A percentile compares a stretch with the other conserved stretches of the same genome.
Evolutionary conservation across 2,797 vertebrate genomes (phyloP).

Genomic region (Thaleichthys pacificus): DNA sequence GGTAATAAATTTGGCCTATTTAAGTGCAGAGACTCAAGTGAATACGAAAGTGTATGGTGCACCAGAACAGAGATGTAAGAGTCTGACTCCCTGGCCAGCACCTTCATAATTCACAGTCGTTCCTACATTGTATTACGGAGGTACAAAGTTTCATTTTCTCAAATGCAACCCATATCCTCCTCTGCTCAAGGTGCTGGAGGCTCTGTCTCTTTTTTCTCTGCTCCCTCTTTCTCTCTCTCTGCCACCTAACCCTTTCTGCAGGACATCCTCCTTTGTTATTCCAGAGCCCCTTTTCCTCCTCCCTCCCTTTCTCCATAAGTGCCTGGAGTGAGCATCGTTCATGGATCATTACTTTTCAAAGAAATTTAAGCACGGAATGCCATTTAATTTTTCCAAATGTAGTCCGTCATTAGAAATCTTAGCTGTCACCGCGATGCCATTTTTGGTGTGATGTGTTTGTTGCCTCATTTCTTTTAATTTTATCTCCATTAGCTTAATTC

Average conservation of each 20-base stretch:
- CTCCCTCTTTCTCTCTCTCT: constrained; percentile 11
- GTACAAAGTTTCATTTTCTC: constrained; percentile 1
- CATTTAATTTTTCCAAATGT: constrained; percentile 93
- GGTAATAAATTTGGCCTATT: constrained; percentile 70
- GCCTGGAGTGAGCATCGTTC: constrained; percentile 94
- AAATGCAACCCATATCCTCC: not conserved
- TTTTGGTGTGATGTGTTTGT: constrained; percentile 99
- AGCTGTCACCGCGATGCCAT: constrained; percentile 98
- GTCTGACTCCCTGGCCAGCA: not conserved
- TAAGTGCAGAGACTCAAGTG: constrained; percentile 28
- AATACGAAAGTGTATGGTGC: constrained; percentile 45
- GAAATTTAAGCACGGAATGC: constrained; percentile 92
- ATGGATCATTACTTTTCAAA: constrained; percentile 96
- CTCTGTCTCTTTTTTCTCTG: not conserved
- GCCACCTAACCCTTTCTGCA: constrained; percentile 84
- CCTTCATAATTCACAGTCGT: not conserved
- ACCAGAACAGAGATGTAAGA: constrained; percentile 47
- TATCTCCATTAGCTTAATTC: constrained; percentile 99
- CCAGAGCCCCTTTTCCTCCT: constrained; percentile 85
- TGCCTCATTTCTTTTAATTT: constrained; percentile 99
- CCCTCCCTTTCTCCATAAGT: constrained; percentile 38
- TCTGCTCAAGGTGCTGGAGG: not conserved
- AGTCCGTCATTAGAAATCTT: constrained; percentile 99
- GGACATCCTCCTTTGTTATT: constrained; percentile 95
- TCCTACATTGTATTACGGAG: not conserved